These are phyloP conservation scores for Acanthopleura granulata DNA, from an alignment of 2,888 invertebrate genomes.

Conservation along the genomic window DNA sequence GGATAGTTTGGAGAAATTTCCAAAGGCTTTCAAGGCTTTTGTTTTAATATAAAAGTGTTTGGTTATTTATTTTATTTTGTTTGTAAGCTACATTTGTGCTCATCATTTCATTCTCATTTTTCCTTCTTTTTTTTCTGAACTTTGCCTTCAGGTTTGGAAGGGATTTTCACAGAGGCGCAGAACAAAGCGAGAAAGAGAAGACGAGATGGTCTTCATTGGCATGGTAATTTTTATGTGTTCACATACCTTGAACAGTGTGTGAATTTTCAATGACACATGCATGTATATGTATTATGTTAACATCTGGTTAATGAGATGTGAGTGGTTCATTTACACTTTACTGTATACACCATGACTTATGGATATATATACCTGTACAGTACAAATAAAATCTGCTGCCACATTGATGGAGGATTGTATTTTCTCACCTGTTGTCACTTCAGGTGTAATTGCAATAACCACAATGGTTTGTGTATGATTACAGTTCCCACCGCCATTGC, in stretches of 20 bases:
- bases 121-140: no score
- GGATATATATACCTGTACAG: no score
- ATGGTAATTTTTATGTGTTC: conserved; percentile 71
- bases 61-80: background rate
- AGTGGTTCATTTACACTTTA: no score
- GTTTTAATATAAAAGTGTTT: background rate
- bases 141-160: conserved; percentile 64
- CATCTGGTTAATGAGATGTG: no score
- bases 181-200: conserved; percentile 73
- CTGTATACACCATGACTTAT: no score
- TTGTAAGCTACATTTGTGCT: background rate
- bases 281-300: no score
- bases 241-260: no score
- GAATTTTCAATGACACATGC: no score
- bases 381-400: no score
- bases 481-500: conserved; percentile 52
- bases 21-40: no score
- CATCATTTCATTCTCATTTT: background rate
- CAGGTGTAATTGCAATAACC: background rate
- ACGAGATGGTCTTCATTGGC: conserved; percentile 91
- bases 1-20: no score
- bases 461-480: background rate
- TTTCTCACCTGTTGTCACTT: background rate
- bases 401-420: no score
- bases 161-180: conserved; percentile 65